Conservation (phyloP, 2,888 invertebrate genomes). For the Trichopoda pennipes region DNA sequence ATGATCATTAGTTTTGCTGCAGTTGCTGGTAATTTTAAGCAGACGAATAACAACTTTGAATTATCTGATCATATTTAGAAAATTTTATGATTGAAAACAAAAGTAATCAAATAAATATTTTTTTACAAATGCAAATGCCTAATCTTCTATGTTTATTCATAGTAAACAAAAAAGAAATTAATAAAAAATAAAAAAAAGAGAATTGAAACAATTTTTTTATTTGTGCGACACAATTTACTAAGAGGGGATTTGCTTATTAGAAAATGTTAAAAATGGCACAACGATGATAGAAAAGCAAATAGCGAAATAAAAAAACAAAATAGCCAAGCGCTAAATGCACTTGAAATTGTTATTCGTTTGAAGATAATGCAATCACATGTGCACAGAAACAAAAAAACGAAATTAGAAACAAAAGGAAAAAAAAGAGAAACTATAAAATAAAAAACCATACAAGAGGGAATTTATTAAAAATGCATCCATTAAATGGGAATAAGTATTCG, state of each 20-base stretch:
- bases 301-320: conserved; percentile 2
- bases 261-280: conserved; percentile 36
- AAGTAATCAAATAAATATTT: too few species aligned
- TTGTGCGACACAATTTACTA: conserved; percentile 8
- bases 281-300: conserved; percentile 29
- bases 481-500: conserved; percentile 31
- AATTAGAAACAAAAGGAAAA: neutral
- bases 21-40: too few species aligned
- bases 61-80: too few species aligned
- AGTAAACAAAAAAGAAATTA: too few species aligned
- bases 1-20: too few species aligned
- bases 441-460: conserved; percentile 1
- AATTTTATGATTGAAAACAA: too few species aligned
- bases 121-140: too few species aligned
- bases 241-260: neutral
- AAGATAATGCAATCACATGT: conserved; percentile 51
- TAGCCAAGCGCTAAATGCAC: conserved; percentile 47
- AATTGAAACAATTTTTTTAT: neutral
- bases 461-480: conserved; percentile 14
- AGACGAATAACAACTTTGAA: too few species aligned
- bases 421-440: neutral
- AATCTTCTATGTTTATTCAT: too few species aligned
- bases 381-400: conserved; percentile 30
- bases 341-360: conserved; percentile 34
- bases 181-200: too few species aligned